Conservation (phyloP, 2,797 vertebrate species). For the Borostomias antarcticus region DNA sequence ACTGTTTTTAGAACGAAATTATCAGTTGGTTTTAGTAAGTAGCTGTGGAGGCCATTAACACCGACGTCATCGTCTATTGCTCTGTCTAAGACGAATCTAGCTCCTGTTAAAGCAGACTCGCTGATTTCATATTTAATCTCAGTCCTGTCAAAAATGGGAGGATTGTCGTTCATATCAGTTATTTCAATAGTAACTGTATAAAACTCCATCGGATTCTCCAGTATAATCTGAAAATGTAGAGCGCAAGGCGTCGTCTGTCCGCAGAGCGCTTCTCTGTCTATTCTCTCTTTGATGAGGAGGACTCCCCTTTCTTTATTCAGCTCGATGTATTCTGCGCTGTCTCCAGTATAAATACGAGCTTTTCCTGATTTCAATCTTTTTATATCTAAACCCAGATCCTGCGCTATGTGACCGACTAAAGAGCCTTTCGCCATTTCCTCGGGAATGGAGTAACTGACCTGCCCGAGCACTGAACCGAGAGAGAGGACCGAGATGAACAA, state of each 20-base stretch:
- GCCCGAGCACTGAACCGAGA: conserved; percentile 42
- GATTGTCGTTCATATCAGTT: conserved; percentile 6
- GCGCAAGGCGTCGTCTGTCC: conserved; percentile 53
- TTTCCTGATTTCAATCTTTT: conserved; percentile 59
- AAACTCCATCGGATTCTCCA: conserved; percentile 6
- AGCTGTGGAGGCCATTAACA: conserved; percentile 59
- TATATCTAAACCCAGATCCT: conserved; percentile 68
- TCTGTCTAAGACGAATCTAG: conserved; percentile 44
- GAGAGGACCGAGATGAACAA: conserved; percentile 46
- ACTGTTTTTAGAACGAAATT: conserved; percentile 56
- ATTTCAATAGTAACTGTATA: not conserved
- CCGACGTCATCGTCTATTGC: conserved; percentile 58
- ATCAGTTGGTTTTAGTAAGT: conserved; percentile 49
- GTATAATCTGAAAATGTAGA: not conserved
- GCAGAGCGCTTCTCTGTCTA: conserved; percentile 70
- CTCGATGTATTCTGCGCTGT: too few relatives aligned
- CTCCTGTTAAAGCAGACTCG: conserved; percentile 30
- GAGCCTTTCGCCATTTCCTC: conserved; percentile 75
- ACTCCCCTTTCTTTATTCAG: conserved; percentile 66
- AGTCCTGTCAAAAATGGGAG: conserved; percentile 22
- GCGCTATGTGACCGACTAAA: conserved; percentile 66
- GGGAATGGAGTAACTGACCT: conserved; percentile 70
- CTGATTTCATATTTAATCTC: conserved; percentile 39
- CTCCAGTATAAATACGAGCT: too few relatives aligned
- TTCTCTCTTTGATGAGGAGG: conserved; percentile 65